These are phyloP conservation scores for Ramphastos sulfuratus DNA, from an alignment of 2,113 vertebrate genomes.

Conservation along the genomic window DNA sequence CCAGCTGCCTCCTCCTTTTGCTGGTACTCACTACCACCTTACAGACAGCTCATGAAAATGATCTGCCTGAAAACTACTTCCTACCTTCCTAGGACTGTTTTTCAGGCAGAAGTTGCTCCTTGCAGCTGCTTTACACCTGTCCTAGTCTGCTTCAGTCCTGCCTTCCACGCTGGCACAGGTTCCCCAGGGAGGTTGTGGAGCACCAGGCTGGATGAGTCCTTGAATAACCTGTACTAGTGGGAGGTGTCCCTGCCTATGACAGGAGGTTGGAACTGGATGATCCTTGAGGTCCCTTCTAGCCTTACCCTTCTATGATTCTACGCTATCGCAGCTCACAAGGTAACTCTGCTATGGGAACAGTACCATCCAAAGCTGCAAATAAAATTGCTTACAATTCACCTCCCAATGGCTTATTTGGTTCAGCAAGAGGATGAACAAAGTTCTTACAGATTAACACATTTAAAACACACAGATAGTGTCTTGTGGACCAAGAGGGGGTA, in stretches of 20 bases:
- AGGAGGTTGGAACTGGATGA: no score
- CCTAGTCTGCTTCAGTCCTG: background rate
- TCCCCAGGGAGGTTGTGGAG: no score
- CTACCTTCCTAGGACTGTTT: background rate
- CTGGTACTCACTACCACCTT: background rate
- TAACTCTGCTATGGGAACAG: background rate
- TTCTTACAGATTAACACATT: background rate
- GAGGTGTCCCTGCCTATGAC: no score
- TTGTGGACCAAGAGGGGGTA: background rate
- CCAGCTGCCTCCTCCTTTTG: background rate
- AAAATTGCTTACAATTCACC: background rate
- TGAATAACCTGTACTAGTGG: no score
- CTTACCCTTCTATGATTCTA: no score
- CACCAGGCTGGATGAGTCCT: no score
- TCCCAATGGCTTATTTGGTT: background rate
- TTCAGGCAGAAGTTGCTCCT: background rate
- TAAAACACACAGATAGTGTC: background rate
- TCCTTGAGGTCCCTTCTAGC: no score
- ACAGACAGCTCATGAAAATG: background rate
- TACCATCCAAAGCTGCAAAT: background rate
- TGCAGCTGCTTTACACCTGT: background rate
- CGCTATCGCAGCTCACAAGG: background rate
- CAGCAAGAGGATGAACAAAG: background rate
- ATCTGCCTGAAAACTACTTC: background rate
- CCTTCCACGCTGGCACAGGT: background rate